Conservation (phyloP, 2,888 invertebrate genomes). For the Perizoma flavofasciatum region DNA sequence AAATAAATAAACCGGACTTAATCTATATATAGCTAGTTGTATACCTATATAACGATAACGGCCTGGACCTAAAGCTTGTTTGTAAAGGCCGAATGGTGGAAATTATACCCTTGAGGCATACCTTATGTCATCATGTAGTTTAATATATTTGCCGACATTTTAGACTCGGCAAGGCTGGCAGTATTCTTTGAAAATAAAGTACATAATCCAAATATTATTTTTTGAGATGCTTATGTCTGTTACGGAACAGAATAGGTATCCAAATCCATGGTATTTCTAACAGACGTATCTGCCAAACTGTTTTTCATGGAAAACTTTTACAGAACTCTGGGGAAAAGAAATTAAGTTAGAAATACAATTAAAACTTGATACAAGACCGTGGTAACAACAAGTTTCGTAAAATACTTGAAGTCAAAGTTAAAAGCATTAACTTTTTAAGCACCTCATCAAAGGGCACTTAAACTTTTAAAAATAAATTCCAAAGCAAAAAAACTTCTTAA, state of each 20-base stretch:
- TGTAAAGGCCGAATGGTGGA: constrained; percentile 15
- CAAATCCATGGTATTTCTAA: too few relatives aligned
- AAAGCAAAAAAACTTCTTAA: constrained; percentile 5
- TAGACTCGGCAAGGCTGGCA: neutral
- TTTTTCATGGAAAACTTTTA: neutral
- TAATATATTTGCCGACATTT: constrained; percentile 5
- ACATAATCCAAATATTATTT: too few relatives aligned
- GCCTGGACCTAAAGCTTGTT: constrained; percentile 5
- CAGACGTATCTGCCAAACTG: too few relatives aligned
- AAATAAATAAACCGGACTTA: neutral
- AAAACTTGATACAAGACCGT: constrained; percentile 10
- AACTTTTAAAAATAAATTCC: constrained; percentile 25
- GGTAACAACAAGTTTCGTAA: constrained; percentile 7
- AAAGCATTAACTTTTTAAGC: constrained; percentile 24
- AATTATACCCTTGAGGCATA: constrained; percentile 17
- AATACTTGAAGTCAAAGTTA: constrained; percentile 14
- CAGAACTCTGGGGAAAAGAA: neutral
- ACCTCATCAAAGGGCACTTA: constrained; percentile 30
- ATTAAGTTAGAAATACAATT: constrained; percentile 10
- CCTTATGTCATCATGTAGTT: constrained; percentile 6
- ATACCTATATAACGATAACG: neutral
- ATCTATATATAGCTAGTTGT: too few relatives aligned
- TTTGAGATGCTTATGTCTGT: too few relatives aligned
- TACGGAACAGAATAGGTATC: too few relatives aligned
- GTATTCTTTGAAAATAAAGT: too few relatives aligned